These are phyloP conservation scores for Tubulanus polymorphus DNA, from an alignment of 2,888 invertebrate species.

Conservation along the genomic window DNA sequence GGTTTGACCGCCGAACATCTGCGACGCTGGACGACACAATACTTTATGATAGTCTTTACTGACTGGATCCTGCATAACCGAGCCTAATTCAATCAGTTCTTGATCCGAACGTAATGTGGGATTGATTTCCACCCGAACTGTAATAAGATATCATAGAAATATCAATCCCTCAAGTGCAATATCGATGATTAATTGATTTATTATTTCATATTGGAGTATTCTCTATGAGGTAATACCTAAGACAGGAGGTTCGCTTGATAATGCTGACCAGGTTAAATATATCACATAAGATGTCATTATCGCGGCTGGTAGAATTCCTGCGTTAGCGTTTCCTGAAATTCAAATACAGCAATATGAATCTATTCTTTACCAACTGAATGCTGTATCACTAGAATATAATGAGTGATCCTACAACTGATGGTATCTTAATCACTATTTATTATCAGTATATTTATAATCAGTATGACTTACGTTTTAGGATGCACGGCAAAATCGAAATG, in stretches of 20 bases:
- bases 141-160: no score
- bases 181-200: no score
- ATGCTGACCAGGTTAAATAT: slow-evolving; percentile 56
- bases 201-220: no score
- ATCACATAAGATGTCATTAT: slow-evolving; percentile 54
- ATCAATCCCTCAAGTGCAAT: no score
- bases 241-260: slow-evolving; percentile 53
- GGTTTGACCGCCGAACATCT: slow-evolving; percentile 22
- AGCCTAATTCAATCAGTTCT: background rate
- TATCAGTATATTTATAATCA: no score
- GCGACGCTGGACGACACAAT: slow-evolving; percentile 34
- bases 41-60: background rate
- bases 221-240: no score
- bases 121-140: no score
- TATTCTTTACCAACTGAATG: no score
- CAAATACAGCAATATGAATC: slow-evolving; percentile 6
- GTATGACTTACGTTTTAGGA: slow-evolving; percentile 51
- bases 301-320: slow-evolving; percentile 53
- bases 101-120: no score
- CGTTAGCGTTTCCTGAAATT: slow-evolving; percentile 44
- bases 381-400: no score
- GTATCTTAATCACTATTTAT: no score
- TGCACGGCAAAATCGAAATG: slow-evolving; percentile 49
- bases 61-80: background rate
- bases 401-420: no score